phyloP scores from a whole-genome alignment of 2,888 invertebrate species.

The Drosophila gaucha region DNA sequence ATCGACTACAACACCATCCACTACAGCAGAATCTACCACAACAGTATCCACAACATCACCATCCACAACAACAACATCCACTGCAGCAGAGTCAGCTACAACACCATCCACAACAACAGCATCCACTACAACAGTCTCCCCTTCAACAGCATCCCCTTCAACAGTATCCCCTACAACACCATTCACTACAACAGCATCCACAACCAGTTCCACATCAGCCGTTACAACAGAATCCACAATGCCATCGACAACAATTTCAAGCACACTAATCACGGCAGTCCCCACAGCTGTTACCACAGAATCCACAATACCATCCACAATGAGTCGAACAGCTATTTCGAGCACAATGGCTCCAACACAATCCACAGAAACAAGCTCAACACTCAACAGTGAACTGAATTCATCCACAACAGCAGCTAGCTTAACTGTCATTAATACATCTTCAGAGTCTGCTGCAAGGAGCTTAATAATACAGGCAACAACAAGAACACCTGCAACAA shows the following conservation, averaged over 20 bases:
- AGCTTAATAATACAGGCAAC: too few species aligned
- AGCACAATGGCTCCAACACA: too few species aligned
- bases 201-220: neutral
- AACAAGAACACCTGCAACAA: neutral
- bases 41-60: neutral
- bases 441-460: too few species aligned
- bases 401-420: neutral
- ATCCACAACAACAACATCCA: neutral
- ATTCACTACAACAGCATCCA: neutral
- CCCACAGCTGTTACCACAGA: neutral
- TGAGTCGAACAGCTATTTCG: too few species aligned
- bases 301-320: too few species aligned
- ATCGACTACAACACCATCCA: neutral
- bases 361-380: neutral
- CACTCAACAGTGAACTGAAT: too few species aligned
- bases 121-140: neutral
- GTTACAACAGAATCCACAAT: constrained; percentile 2
- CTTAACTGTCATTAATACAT: too few species aligned
- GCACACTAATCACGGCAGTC: too few species aligned
- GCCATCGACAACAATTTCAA: neutral
- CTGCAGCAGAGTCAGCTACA: neutral
- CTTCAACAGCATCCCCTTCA: neutral
- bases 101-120: neutral
- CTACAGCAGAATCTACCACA: neutral
- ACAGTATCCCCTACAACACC: neutral